Evolutionary conservation across 35 echinoderm and acorn worm genomes (phyloP), one percentile per base, ranked within the genome.

Genomic region (Apostichopus parvimensis): DNA sequence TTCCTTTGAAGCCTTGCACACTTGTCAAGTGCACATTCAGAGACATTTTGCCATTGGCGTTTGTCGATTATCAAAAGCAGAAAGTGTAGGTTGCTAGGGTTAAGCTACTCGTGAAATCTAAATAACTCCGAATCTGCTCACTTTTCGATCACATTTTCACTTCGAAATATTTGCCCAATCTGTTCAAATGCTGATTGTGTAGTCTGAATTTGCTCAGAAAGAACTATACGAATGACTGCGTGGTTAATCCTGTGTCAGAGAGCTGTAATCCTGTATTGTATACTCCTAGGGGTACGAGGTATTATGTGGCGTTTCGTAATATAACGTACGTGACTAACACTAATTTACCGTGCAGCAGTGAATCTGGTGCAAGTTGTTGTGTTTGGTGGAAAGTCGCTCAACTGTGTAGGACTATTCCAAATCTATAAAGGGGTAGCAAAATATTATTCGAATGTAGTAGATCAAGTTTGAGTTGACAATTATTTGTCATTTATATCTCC

Each of bases 1-100:
- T 90, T 17, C 92, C 57, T 54, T 85, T 87, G 56, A 95, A 95
- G 55, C 94, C 94, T n/a, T 77, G 92, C 28, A 92, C 94, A 79
- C 94, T 90, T 28, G 90, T 81, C 45, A 95, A 20, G 65, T 91
- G 94, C 4, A 95, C 81, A 61, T 85, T 88, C 54, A 95, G 73
- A 79, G 94, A 95, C 94, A 95, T 95, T 87, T 56, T 71, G 6
- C 62, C 64, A 61, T 62, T 18, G 5, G 64, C 1, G 12, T 12
- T 18, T 82, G 25, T 13, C 34, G 8, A 82, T 12, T 66, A 28
- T 5, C 13, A 45, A 85, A 14, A 11, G 18, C 11, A 85, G 55
- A 14, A 85, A n/a, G 82, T 45, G 34, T 4, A 4, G 1, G 34
- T 45, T 45, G 34, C 34, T 45, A 45, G 34, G 34, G 34, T 45